phyloP scores from a whole-genome alignment of 2,888 invertebrate species.

The Isoperla grammatica region DNA sequence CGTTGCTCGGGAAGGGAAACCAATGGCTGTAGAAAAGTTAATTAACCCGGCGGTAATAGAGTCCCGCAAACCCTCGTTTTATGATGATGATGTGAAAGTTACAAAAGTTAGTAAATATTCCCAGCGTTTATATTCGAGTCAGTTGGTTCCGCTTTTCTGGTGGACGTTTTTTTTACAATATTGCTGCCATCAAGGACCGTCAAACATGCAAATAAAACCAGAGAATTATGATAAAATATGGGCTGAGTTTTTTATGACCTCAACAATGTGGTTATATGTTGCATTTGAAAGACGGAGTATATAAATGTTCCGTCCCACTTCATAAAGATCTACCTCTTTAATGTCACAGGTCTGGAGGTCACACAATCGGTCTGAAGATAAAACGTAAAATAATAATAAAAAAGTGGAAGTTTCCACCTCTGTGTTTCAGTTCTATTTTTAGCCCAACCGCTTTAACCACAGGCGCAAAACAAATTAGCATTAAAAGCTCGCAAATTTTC shows the following conservation, averaged over 20 bases:
- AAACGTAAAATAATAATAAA: no score
- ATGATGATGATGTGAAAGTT: constrained; percentile 7
- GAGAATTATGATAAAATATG: constrained; percentile 6
- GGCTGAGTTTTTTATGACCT: neutral
- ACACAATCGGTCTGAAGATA: no score
- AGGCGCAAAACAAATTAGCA: no score
- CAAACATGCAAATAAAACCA: constrained; percentile 6
- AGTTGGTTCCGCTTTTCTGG: neutral
- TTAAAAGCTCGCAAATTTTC: no score
- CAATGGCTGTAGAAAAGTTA: constrained; percentile 3
- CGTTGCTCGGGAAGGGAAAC: constrained; percentile 1
- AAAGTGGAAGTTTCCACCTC: no score
- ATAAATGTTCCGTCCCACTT: no score
- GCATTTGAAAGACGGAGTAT: no score
- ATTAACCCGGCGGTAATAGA: constrained; percentile 11
- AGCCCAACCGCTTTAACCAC: no score
- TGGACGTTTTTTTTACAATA: neutral
- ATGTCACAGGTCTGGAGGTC: no score
- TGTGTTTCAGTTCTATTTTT: no score
- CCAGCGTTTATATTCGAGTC: neutral
- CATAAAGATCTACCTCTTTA: no score
- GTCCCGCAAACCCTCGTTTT: constrained; percentile 3
- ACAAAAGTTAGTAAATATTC: constrained; percentile 13
- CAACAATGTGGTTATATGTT: neutral
- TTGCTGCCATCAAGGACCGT: constrained; percentile 5